Evolutionary conservation across 2,888 invertebrate species (phyloP).

Genomic region (Amiota mariae): DNA sequence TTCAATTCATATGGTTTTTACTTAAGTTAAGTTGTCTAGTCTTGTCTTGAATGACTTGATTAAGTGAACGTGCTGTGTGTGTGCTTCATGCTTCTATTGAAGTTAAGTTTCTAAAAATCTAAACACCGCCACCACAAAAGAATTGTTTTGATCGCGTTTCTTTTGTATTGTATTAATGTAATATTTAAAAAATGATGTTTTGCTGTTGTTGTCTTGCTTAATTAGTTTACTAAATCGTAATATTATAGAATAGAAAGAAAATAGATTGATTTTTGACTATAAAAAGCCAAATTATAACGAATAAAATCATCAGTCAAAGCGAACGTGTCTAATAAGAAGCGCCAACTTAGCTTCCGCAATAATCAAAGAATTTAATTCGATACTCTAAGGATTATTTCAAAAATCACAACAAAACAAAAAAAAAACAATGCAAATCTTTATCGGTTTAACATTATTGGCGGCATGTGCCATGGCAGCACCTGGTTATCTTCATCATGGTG

Average conservation of each 20-base stretch:
- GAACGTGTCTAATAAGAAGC: constrained; percentile 25
- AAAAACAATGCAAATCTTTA: constrained; percentile 50
- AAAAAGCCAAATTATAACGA: background rate
- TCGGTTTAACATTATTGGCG: constrained; percentile 42
- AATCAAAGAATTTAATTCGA: constrained; percentile 41
- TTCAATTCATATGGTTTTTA: background rate
- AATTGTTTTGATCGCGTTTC: constrained; percentile 2
- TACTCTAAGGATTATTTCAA: constrained; percentile 5
- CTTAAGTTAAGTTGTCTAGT: background rate
- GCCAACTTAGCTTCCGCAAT: constrained; percentile 32
- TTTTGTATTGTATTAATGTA: background rate
- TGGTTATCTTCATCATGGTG: constrained; percentile 52
- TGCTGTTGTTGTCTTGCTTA: constrained; percentile 7
- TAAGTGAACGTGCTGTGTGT: background rate
- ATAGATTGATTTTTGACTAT: background rate
- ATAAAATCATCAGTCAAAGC: constrained; percentile 36
- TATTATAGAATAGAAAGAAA: background rate
- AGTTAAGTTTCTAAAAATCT: background rate
- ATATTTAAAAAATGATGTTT: background rate
- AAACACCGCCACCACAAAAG: background rate
- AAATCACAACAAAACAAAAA: background rate
- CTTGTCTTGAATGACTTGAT: background rate
- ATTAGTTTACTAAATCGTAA: constrained; percentile 9
- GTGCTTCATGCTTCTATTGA: background rate
- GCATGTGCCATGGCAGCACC: constrained; percentile 45